A percentile compares a stretch with the other conserved stretches of the same genome.
Conservation (phyloP, 2,888 invertebrate genomes). For the Margaritifera margaritifera region DNA sequence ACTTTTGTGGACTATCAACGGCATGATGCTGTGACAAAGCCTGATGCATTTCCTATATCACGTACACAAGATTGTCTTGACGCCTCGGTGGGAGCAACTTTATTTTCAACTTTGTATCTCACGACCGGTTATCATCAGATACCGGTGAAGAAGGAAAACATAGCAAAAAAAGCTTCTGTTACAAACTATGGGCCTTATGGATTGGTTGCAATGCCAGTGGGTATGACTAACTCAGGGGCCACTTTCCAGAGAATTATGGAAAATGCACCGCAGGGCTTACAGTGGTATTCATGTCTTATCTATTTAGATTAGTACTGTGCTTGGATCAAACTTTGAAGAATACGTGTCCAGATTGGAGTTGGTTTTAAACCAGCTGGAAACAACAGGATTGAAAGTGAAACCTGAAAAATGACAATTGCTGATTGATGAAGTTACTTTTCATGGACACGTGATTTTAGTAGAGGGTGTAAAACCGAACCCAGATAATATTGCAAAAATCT, state of each 20-base stretch:
- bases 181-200: constrained; percentile 27
- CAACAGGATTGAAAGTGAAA: constrained; percentile 10
- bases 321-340: constrained; percentile 18
- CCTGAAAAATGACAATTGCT: constrained; percentile 22
- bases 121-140: constrained; percentile 30
- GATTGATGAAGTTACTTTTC: constrained; percentile 20
- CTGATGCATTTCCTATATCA: constrained; percentile 27
- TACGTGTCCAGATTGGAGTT: constrained; percentile 10
- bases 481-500: constrained; percentile 15
- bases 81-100: constrained; percentile 15
- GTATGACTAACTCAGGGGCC: constrained; percentile 12
- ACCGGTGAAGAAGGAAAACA: constrained; percentile 22
- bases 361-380: constrained; percentile 10
- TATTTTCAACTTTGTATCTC: constrained; percentile 25
- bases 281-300: constrained; percentile 23
- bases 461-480: constrained; percentile 26
- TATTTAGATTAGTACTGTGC: constrained; percentile 19
- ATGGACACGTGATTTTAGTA: constrained; percentile 12
- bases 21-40: constrained; percentile 13
- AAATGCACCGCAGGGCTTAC: constrained; percentile 15
- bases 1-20: constrained; percentile 23
- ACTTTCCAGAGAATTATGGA: constrained; percentile 19
- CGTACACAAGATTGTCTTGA: constrained; percentile 21
- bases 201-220: constrained; percentile 8
- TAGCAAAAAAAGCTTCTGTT: constrained; percentile 32